A percentile compares a stretch with the other conserved stretches of the same genome.
Evolutionary conservation across 1,140 invertebrate genomes (phyloP).

Genomic region (Cephus cinctus): DNA sequence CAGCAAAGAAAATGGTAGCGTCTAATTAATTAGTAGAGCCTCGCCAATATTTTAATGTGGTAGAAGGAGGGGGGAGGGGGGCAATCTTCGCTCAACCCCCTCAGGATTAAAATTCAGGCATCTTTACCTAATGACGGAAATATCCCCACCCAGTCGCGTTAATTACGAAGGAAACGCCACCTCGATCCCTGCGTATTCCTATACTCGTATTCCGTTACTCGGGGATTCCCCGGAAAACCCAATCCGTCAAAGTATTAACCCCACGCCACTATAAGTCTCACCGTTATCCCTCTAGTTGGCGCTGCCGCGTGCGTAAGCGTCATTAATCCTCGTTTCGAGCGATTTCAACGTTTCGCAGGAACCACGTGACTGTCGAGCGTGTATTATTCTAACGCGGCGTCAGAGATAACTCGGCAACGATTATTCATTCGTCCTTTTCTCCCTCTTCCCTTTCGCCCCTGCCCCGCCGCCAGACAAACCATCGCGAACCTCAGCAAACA

Average conservation of each 20-base stretch:
- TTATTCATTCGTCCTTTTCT: conserved; percentile 23
- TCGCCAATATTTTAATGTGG: no score
- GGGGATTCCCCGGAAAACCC: conserved; percentile 2
- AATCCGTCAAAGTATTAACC: conserved; percentile 1
- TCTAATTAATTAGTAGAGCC: no score
- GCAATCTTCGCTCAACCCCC: no score
- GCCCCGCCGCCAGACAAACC: conserved; percentile 12
- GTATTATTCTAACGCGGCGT: conserved; percentile 27
- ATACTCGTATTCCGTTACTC: conserved; percentile 7
- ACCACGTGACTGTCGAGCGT: conserved; percentile 14
- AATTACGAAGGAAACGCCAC: no score
- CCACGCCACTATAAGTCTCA: no score
- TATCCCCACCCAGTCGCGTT: no score
- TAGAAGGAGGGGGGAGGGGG: no score
- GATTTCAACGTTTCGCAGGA: conserved; percentile 19
- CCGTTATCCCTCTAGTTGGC: not conserved
- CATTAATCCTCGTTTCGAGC: conserved; percentile 24
- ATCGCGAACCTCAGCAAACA: no score
- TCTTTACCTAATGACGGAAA: no score
- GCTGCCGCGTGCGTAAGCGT: conserved; percentile 24
- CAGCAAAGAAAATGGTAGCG: no score
- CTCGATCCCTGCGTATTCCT: no score
- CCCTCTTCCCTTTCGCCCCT: conserved; percentile 7
- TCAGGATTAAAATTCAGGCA: no score
- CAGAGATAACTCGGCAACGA: conserved; percentile 25